These are phyloP conservation scores for Pithys albifrons DNA, from an alignment of 2,113 vertebrate genomes.

Conservation along the genomic window DNA sequence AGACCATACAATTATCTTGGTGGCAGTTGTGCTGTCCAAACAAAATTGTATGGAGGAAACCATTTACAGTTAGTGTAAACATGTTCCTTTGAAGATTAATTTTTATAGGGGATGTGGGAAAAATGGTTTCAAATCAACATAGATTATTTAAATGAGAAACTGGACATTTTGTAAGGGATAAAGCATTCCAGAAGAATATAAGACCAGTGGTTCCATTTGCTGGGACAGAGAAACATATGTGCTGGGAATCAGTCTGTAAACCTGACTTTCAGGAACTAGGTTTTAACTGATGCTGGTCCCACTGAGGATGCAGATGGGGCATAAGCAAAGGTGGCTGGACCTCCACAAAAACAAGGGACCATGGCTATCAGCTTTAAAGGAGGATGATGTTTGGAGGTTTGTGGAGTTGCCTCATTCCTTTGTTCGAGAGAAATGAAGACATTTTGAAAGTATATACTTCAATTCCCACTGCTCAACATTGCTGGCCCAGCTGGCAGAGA, in stretches of 20 bases:
- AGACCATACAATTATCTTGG: neutral
- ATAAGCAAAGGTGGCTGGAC: neutral
- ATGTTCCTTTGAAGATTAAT: neutral
- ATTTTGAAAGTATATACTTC: neutral
- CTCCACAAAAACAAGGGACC: neutral
- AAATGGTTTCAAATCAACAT: neutral
- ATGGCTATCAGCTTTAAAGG: neutral
- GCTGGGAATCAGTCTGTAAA: neutral
- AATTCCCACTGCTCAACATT: neutral
- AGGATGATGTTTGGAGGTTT: accelerated
- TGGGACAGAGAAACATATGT: neutral
- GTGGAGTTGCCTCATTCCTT: neutral
- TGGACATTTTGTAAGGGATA: neutral
- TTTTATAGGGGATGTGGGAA: neutral
- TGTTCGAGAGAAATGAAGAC: neutral
- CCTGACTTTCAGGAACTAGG: neutral
- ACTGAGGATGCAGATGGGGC: neutral
- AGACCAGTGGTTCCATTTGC: neutral
- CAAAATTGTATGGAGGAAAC: neutral
- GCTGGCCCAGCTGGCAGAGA: neutral
- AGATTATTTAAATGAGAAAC: neutral
- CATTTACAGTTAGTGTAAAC: neutral
- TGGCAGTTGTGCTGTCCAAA: neutral
- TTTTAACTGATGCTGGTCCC: neutral
- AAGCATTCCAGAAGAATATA: neutral